Evolutionary conservation across 1,140 invertebrate genomes (phyloP).

Genomic region (Brachionus manjavacas): DNA sequence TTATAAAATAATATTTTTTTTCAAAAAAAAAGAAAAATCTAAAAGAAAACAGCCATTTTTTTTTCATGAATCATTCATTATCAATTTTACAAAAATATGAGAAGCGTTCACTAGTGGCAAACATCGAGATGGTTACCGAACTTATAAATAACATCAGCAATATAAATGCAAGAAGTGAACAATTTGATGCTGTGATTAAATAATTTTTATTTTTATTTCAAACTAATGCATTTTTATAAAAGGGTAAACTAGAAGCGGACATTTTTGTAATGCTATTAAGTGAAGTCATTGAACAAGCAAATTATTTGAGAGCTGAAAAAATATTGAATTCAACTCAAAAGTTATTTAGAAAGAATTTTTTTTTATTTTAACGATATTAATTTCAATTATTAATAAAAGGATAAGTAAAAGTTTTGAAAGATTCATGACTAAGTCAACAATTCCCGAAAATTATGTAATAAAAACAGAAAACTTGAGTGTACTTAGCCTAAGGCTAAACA

Average conservation of each 20-base stretch:
- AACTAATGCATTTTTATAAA: neutral
- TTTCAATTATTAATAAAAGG: neutral
- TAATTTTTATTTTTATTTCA: neutral
- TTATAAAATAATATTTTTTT: neutral
- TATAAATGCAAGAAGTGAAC: neutral
- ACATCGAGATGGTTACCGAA: neutral
- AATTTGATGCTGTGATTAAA: neutral
- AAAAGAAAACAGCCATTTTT: neutral
- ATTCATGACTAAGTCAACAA: neutral
- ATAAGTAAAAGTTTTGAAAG: slow-evolving; percentile 4
- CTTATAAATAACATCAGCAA: neutral
- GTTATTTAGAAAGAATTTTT: neutral
- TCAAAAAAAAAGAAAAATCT: neutral
- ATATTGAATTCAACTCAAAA: slow-evolving; percentile 2
- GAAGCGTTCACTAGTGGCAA: neutral
- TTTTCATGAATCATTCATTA: neutral
- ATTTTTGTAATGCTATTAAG: slow-evolving; percentile 19
- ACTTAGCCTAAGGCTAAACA: neutral
- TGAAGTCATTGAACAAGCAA: slow-evolving; percentile 17
- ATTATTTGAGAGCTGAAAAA: slow-evolving; percentile 3
- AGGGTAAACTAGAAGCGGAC: slow-evolving; percentile 8
- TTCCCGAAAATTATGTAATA: slow-evolving; percentile 9
- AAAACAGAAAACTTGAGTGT: slow-evolving; percentile 12
- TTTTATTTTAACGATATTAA: neutral
- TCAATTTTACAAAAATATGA: neutral